Base-by-base conservation (phyloP, 2,888 invertebrate species). In the Meganola albula region DNA sequence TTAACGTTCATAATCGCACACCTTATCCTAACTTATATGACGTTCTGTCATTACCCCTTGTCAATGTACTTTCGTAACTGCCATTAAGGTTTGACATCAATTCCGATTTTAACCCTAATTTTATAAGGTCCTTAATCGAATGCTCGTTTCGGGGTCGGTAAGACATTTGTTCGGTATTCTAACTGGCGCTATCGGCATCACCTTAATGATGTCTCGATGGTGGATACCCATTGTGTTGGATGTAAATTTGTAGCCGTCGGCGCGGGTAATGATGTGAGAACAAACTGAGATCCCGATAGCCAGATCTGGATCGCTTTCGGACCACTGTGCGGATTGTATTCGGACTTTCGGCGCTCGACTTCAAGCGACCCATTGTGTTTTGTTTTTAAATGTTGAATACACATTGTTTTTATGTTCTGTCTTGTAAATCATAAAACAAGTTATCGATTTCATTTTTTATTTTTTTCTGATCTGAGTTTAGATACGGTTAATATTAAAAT, bases 201-300 rank as follows among this genome's bases (percentile, higher is more conserved):
- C 85, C 83, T 84, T 85, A 85, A 85, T 85, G 85, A 85, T 85
- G 84, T 84, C 84, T 83, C 83, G 85, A 85, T 84, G 83, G 78
- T 78, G 84, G 83, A 85, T 84, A 83, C 82, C 84, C 83, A 85
- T 85, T 84, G 85, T 85, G 84, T 77, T 79, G 83, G 84, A 84
- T 85, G 84, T 84, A 85, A 85, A 84, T 84, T 84, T 85, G 85
- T 85, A 83, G 83, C 83, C 83, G 84, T 84, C 84, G 84, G 85
- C 84, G 83, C 78, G 84, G 84, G 84, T 85, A 85, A 85, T 85
- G 85, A 85, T 85, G 85, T 85, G 85, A 85, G 85, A 85, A 85
- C 84, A 83, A 80, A 83, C 83, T 82, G 80, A 82, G 84, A 84
- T 84, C 77, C 76, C 71, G 80, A 80, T 80, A 79, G 79, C 76